Evolutionary conservation across 92 coral and sea anemone genomes (phyloP).

Genomic region (Zoanthus sansibaricus): DNA sequence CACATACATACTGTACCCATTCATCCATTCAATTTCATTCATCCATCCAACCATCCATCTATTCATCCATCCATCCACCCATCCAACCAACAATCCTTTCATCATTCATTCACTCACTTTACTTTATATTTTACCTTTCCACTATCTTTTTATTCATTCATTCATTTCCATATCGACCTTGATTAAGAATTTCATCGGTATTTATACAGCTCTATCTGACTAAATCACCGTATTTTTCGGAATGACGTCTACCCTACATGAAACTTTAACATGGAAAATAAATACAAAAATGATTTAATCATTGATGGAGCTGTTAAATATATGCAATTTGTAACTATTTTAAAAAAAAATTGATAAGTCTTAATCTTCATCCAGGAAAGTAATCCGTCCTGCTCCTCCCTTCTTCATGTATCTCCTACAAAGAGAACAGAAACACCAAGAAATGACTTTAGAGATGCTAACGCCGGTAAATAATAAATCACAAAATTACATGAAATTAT

Average conservation of each 20-base stretch:
- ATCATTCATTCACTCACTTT: too few species aligned
- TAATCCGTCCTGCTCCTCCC: slow-evolving; percentile 47
- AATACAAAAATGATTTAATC: slow-evolving; percentile 17
- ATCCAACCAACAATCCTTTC: too few species aligned
- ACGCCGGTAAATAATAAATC: too few species aligned
- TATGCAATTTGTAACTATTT: background rate
- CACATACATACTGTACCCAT: too few species aligned
- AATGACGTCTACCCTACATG: background rate
- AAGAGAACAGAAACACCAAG: background rate
- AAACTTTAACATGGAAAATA: background rate
- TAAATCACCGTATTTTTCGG: background rate
- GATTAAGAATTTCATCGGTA: background rate
- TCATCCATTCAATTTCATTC: too few species aligned
- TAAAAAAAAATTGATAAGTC: background rate
- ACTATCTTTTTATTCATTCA: too few species aligned
- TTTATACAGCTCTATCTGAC: background rate
- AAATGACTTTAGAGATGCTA: background rate
- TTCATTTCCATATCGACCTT: too few species aligned
- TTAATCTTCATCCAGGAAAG: slow-evolving; percentile 49
- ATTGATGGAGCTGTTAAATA: slow-evolving; percentile 25
- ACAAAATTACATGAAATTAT: too few species aligned
- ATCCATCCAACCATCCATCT: too few species aligned
- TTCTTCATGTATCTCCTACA: slow-evolving; percentile 45
- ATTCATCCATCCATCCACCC: too few species aligned
- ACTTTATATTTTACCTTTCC: too few species aligned